Percentiles rank a stretch among this genome's conserved stretches.
phyloP scores from a whole-genome alignment of 1,140 invertebrate genomes.

The Holcopasites calliopsidis region DNA sequence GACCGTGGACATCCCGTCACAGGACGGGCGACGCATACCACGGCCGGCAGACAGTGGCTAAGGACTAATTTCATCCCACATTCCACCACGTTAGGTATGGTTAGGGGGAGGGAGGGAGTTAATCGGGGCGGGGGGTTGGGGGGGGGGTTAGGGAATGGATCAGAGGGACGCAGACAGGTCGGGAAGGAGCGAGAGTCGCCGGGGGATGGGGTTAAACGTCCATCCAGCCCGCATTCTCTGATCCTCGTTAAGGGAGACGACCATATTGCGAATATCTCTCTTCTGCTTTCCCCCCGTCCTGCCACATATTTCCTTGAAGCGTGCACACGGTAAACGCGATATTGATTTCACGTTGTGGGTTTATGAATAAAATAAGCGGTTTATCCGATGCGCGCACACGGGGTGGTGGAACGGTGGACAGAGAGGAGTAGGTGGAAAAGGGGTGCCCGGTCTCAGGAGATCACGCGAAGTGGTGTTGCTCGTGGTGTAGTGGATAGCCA shows the following conservation, averaged over 20 bases:
- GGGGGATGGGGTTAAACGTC: slow-evolving; percentile 54
- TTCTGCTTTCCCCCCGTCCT: background rate
- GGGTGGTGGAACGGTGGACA: slow-evolving; percentile 44
- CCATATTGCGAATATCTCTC: slow-evolving; percentile 47
- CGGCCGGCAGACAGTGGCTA: slow-evolving; percentile 50
- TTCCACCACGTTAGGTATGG: slow-evolving; percentile 58
- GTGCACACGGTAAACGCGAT: slow-evolving; percentile 47
- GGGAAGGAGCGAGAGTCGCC: slow-evolving; percentile 10
- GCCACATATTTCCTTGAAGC: background rate
- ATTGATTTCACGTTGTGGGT: slow-evolving; percentile 66
- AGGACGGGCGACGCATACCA: slow-evolving; percentile 56
- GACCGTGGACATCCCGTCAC: slow-evolving; percentile 44
- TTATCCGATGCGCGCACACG: slow-evolving; percentile 55
- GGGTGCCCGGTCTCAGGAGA: slow-evolving; percentile 61
- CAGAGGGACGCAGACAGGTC: slow-evolving; percentile 1
- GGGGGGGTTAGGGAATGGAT: background rate
- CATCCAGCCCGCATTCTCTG: slow-evolving; percentile 58
- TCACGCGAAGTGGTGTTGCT: slow-evolving; percentile 69
- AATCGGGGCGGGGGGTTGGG: background rate
- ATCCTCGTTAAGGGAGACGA: slow-evolving; percentile 45
- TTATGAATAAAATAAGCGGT: slow-evolving; percentile 72
- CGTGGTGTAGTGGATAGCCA: slow-evolving; percentile 66
- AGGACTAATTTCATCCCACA: slow-evolving; percentile 64
- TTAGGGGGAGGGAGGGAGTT: background rate
- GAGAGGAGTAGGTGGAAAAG: slow-evolving; percentile 42